Base-by-base conservation (phyloP, 2,888 invertebrate species). In the Diploptera punctata region DNA sequence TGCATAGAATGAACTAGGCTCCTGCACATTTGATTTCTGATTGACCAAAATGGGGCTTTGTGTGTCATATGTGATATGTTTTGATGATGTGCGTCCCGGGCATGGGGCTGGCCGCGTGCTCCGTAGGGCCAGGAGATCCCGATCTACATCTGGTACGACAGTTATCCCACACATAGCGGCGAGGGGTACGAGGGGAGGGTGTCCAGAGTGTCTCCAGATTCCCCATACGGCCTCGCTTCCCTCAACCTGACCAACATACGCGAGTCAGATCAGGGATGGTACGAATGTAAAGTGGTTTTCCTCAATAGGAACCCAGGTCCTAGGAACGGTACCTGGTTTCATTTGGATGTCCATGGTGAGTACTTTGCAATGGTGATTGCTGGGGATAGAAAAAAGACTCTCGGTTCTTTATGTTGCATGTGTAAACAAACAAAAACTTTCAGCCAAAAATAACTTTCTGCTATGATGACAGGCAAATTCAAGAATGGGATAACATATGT, bases 121-220 rank as follows among this genome's bases (percentile, higher is more conserved):
- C 57, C 83, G 84, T 88, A 96, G 95, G 96, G 95, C 83, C 92
- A 95, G 88, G 95, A 96, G 87, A 93, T 95, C 85, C 97, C 97
- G 80, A 96, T 98, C 85, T 97, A 97, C 89, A 96, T 97, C 86
- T 97, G 97, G 94, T 98, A 97, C 89, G 96, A 97, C 87, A 95
- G 95, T 83, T 98, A 98, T 86, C 96, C 96, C 79, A 95, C 97
- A 77, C 98, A 97, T 89, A 94, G 95, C 84, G 97, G 94, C 80
- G 93, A 94, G 83, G 96, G 95, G 69, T 97, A 96, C 87, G 95
- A 96, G 84, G 95, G 94, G 79, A 88, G 97, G 75, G 96, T 96
- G 82, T 93, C 95, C 76, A 90, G 94, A 79, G 95, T 96, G 80
- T 91, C 93, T 77, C 91, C 92, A 78, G 94, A 93, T 85, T 94